Percentiles rank a stretch among this genome's conserved stretches.
Evolutionary conservation across 2,797 vertebrate genomes (phyloP).

Genomic region (Trichosurus vulpecula): DNA sequence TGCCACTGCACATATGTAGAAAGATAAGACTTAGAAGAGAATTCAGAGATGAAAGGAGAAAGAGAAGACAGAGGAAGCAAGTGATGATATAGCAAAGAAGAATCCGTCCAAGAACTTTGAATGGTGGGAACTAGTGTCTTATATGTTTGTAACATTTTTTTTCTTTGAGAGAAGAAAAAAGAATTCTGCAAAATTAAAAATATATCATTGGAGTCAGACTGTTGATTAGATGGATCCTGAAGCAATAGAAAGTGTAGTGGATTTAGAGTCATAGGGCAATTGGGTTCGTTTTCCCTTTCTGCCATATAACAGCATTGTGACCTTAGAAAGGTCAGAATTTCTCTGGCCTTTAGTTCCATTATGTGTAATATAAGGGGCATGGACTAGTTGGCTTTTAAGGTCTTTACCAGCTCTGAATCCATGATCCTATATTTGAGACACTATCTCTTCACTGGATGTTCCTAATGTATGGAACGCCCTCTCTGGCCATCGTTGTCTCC

Average conservation of each 20-base stretch:
- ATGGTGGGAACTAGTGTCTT: neutral
- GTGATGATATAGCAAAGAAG: neutral
- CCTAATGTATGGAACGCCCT: neutral
- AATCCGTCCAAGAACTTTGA: neutral
- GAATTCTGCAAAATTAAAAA: neutral
- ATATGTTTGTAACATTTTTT: neutral
- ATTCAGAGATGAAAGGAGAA: neutral
- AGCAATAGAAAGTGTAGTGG: neutral
- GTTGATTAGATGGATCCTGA: neutral
- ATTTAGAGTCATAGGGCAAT: neutral
- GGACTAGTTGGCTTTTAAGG: neutral
- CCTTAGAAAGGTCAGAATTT: neutral
- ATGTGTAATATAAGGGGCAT: neutral
- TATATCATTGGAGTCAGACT: neutral
- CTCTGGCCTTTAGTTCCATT: neutral
- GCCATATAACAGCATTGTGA: neutral
- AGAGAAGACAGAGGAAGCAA: neutral
- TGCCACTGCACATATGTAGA: neutral
- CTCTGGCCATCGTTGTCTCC: neutral
- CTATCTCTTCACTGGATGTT: neutral
- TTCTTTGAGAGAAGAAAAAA: neutral
- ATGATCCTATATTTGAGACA: neutral
- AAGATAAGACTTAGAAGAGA: neutral
- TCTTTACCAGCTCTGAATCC: neutral
- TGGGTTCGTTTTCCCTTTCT: neutral